These are phyloP conservation scores for Xestia c-nigrum DNA, from an alignment of 2,888 invertebrate species.

Conservation along the genomic window DNA sequence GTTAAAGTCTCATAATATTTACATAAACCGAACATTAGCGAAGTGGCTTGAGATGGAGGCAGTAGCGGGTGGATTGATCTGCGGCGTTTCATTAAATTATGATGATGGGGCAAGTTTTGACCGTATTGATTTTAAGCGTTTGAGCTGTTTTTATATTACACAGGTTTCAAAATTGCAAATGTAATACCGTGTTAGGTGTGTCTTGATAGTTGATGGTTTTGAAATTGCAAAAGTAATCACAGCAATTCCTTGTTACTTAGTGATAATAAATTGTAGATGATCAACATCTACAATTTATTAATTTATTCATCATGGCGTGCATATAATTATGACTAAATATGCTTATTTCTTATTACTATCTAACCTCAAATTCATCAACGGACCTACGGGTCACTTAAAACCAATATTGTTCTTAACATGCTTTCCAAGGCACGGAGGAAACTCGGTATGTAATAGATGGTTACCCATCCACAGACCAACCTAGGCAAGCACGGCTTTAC, in stretches of 20 bases:
- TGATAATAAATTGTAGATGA: background rate
- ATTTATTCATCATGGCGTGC: background rate
- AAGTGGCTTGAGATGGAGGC: conserved; percentile 74
- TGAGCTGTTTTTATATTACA: background rate
- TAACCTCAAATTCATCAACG: no score
- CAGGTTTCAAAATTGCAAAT: background rate
- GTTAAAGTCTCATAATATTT: conserved; percentile 90
- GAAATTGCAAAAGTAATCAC: background rate
- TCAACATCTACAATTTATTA: no score
- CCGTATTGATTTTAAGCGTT: conserved; percentile 2
- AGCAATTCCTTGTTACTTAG: background rate
- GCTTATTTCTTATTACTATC: no score
- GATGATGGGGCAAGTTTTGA: conserved; percentile 36
- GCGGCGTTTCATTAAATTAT: conserved; percentile 29
- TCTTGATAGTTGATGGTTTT: background rate
- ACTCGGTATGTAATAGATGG: no score
- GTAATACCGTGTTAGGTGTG: background rate
- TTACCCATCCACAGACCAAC: no score
- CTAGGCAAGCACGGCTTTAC: no score
- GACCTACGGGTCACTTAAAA: background rate
- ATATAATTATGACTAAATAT: background rate
- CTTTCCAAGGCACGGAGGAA: no score
- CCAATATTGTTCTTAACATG: no score
- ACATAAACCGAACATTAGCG: conserved; percentile 89
- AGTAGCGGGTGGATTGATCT: conserved; percentile 66